Base-by-base conservation (phyloP, 1,140 invertebrate species). In the Asobara japonica region DNA sequence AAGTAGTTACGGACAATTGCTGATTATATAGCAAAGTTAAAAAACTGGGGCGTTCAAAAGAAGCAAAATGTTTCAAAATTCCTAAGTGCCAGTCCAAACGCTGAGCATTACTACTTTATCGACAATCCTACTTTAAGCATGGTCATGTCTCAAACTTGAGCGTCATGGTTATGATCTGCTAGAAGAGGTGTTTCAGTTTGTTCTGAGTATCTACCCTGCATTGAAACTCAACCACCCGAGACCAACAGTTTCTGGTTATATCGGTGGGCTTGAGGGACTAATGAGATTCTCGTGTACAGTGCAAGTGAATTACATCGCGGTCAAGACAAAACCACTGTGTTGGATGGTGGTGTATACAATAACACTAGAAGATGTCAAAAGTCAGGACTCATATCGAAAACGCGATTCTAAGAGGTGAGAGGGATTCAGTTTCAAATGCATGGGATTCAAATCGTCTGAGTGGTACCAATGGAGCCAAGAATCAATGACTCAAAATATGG, bases 291-390 rank as follows among this genome's bases (percentile, higher is more conserved):
- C 64, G 16, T 66, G 33, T 66, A 62, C 65, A 41, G 77, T 66
- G 72, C 69, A 70, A 71, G 68, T 66, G 29, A 38, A 48, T 36
- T 48, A 41, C 31, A 25, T 13, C n/a, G 29, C 41, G 27, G 27
- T 18, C n/a, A 45, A 77, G 74, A 78, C 77, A 74, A n/a, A 76
- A 80, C 72, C 69, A 31, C 22, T 62, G 64, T 71, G 56, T 56
- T 25, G 51, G 51, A 27, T 56, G 11, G 1, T 56, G 10, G 51
- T 56, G 51, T 56, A 18, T 56, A 27, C 1, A 56, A 56, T 56
- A 56, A 56, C 51, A 22, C 51, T 56, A 25, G 6, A 27, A 4
- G 20, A 56, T 56, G 51, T 56, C 51, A 56, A 25, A 56, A 56
- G 51, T 56, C 51, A 56, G 3, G 25, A 3, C 51, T 8, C 51